Evolutionary conservation across 2,888 invertebrate genomes (phyloP).

Genomic region (Acrocyrtus sp.): DNA sequence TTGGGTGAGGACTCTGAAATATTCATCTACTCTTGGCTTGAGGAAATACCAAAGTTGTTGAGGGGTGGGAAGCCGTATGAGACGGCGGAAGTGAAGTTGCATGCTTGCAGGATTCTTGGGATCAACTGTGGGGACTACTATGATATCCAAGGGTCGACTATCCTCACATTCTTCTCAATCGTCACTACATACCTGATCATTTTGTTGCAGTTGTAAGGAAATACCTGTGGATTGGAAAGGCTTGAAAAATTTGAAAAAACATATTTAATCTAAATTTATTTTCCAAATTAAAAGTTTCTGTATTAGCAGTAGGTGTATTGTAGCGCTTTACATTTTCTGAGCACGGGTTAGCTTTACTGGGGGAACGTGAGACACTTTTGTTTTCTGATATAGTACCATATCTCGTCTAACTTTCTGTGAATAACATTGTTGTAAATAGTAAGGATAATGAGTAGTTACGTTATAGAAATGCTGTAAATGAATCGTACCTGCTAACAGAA

Average conservation of each 20-base stretch:
- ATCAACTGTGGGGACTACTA: constrained; percentile 63
- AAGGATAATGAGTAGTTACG: too few relatives aligned
- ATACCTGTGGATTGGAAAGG: too few relatives aligned
- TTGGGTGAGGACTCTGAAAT: constrained; percentile 62
- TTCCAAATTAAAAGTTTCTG: background rate
- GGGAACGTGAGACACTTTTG: background rate
- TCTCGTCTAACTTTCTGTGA: too few relatives aligned
- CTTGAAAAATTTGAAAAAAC: background rate
- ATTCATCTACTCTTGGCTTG: constrained; percentile 62
- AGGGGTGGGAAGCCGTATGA: constrained; percentile 62
- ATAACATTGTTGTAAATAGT: too few relatives aligned
- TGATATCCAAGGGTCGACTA: constrained; percentile 59
- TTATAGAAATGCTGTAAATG: too few relatives aligned
- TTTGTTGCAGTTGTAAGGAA: constrained; percentile 57
- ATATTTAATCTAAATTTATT: background rate
- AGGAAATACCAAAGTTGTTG: constrained; percentile 61
- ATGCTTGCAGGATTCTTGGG: constrained; percentile 61
- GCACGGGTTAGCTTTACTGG: background rate
- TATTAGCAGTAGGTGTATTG: too few relatives aligned
- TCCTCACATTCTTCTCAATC: constrained; percentile 61
- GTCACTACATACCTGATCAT: constrained; percentile 61
- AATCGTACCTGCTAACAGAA: too few relatives aligned
- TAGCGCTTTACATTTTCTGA: background rate
- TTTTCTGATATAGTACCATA: too few relatives aligned
- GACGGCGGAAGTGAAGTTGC: constrained; percentile 60